These are phyloP conservation scores for Poecilia velifera DNA, from an alignment of 2,797 vertebrate species.

Conservation along the genomic window DNA sequence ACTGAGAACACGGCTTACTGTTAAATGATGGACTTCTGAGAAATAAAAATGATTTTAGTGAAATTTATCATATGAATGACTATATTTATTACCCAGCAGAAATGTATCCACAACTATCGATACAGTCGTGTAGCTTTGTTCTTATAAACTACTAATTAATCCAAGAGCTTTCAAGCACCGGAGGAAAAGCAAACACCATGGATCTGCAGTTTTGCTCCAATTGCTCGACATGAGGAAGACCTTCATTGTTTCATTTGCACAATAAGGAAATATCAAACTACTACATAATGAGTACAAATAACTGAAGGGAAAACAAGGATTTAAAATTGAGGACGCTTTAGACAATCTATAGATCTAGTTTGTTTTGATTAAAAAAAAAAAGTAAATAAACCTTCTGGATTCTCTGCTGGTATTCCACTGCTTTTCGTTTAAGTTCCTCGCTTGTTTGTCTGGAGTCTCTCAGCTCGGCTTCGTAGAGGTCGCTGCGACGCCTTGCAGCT, in stretches of 20 bases:
- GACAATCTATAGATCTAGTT: background rate
- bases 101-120: background rate
- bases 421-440: constrained; percentile 96
- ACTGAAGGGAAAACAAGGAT: background rate
- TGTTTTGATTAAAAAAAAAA: background rate
- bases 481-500: constrained; percentile 93
- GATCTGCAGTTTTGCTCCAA: background rate
- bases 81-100: constrained; percentile 11
- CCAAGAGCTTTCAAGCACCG: too few relatives aligned
- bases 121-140: background rate
- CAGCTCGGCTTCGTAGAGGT: constrained; percentile 95
- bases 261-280: background rate
- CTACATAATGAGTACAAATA: background rate
- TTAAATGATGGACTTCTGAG: background rate
- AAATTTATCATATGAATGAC: constrained; percentile 4
- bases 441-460: constrained; percentile 92
- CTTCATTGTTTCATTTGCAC: background rate
- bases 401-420: constrained; percentile 94
- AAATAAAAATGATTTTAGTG: background rate
- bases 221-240: background rate
- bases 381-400: constrained; percentile 87
- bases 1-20: background rate
- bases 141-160: background rate
- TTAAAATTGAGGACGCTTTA: background rate
- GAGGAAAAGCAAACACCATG: background rate